Evolutionary conservation across 2,113 vertebrate species (phyloP).

Genomic region (Harpagus bidentatus): DNA sequence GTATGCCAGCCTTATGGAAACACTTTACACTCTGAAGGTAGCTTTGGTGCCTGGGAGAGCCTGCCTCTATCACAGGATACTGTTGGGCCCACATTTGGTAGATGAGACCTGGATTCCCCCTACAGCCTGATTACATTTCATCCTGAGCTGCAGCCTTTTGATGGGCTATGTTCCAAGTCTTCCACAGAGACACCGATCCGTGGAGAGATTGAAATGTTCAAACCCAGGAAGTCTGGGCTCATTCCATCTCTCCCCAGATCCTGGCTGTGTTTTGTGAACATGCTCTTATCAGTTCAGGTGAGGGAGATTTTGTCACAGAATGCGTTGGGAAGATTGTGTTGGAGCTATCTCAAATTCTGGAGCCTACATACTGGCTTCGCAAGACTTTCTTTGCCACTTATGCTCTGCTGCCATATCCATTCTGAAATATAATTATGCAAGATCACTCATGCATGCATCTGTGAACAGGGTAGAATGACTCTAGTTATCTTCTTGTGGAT

Average conservation of each 20-base stretch:
- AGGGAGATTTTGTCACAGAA: neutral
- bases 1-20: conserved; percentile 89
- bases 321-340: neutral
- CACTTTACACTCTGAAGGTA: conserved; percentile 93
- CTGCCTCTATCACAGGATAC: neutral
- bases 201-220: neutral
- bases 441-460: conserved; percentile 35
- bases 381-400: neutral
- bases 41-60: neutral
- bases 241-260: neutral
- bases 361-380: neutral
- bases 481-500: conserved; percentile 61
- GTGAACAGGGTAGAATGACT: conserved; percentile 35
- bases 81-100: neutral
- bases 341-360: neutral
- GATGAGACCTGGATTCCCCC: neutral
- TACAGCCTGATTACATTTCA: neutral
- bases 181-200: neutral
- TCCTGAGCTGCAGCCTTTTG: neutral
- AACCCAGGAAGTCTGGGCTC: neutral
- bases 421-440: conserved; percentile 6
- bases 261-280: neutral
- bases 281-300: neutral
- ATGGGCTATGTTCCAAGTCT: neutral
- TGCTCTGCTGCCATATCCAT: neutral